phyloP scores from a whole-genome alignment of 1,140 invertebrate genomes.

The Scylla paramamosain region DNA sequence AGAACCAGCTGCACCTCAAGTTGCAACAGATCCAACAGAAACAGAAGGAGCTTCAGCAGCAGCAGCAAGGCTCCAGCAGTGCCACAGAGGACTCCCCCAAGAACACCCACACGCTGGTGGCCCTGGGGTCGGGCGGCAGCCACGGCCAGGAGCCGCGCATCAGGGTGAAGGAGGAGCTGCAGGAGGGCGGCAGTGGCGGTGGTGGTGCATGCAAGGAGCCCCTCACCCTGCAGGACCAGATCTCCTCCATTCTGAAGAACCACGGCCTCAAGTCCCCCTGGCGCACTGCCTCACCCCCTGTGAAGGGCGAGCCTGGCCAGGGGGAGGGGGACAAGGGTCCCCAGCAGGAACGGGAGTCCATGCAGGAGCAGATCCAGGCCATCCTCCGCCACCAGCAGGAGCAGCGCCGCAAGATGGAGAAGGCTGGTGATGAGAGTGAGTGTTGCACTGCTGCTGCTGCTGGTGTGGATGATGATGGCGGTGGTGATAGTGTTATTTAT shows the following conservation, averaged over 20 bases:
- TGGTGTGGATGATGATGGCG: no score
- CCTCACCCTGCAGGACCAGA: constrained; percentile 64
- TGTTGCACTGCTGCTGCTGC: not conserved
- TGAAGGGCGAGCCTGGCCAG: not conserved
- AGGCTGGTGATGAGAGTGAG: constrained; percentile 45
- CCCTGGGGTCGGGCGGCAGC: not conserved
- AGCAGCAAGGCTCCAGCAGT: constrained; percentile 40
- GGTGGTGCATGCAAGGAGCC: constrained; percentile 34
- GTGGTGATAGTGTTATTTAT: no score
- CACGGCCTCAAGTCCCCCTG: constrained; percentile 62
- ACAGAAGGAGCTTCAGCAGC: constrained; percentile 34
- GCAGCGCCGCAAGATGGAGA: constrained; percentile 46
- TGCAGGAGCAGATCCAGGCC: constrained; percentile 70
- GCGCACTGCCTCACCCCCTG: not conserved
- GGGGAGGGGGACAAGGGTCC: not conserved
- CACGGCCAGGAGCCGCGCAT: not conserved
- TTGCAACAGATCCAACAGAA: constrained; percentile 60
- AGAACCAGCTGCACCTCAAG: constrained; percentile 43
- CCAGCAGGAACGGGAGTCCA: constrained; percentile 47
- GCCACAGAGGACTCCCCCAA: constrained; percentile 31
- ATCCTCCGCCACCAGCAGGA: constrained; percentile 63
- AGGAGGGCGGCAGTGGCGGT: not conserved
- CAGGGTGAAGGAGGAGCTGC: constrained; percentile 45
- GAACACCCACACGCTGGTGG: constrained; percentile 38
- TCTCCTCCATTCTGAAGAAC: constrained; percentile 53